Evolutionary conservation across 2,888 invertebrate species (phyloP).

Genomic region (Keiferia lycopersicella): DNA sequence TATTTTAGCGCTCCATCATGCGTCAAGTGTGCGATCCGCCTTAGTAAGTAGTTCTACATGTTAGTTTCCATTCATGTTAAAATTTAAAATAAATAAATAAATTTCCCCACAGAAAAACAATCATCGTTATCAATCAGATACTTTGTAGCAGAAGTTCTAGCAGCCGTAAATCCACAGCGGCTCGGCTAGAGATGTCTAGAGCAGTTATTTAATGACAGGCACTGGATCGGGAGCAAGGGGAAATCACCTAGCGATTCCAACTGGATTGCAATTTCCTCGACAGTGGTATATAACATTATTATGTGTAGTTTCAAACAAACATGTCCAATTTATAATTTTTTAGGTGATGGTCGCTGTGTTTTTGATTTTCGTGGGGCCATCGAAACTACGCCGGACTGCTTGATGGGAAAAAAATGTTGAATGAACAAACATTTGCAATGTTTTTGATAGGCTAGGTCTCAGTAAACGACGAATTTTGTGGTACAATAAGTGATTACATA

Average conservation of each 20-base stretch:
- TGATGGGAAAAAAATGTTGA: no score
- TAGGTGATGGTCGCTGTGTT: no score
- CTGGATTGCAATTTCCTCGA: slow-evolving; percentile 30
- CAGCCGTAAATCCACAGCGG: slow-evolving; percentile 11
- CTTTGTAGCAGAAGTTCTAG: background rate
- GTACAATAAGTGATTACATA: no score
- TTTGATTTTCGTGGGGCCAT: no score
- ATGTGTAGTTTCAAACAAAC: background rate
- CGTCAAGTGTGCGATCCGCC: no score
- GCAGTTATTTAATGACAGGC: slow-evolving; percentile 18
- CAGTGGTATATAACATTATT: background rate
- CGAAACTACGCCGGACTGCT: no score
- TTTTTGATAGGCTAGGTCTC: background rate
- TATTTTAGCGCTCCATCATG: no score
- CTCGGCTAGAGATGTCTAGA: slow-evolving; percentile 6
- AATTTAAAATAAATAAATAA: no score
- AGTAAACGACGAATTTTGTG: no score
- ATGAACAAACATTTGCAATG: background rate
- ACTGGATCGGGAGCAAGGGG: slow-evolving; percentile 24
- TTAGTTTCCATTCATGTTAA: no score
- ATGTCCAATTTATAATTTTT: no score
- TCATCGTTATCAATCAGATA: background rate
- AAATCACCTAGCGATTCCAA: slow-evolving; percentile 29
- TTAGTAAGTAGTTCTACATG: no score
- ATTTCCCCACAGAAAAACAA: background rate